These are phyloP conservation scores for Uropetala carovei DNA, from an alignment of 2,888 invertebrate genomes.

Conservation along the genomic window DNA sequence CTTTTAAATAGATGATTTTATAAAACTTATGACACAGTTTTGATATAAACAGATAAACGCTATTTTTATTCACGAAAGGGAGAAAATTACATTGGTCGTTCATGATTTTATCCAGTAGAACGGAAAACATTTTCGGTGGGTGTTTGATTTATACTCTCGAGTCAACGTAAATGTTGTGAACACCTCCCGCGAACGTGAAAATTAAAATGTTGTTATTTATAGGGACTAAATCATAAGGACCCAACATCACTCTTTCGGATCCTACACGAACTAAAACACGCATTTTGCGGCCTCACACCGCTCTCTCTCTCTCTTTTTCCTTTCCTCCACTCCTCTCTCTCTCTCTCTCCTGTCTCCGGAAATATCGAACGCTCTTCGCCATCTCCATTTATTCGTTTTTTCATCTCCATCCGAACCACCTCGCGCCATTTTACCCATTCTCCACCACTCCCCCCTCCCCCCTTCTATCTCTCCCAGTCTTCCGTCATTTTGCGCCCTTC, in stretches of 20 bases:
- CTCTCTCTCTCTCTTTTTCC: neutral
- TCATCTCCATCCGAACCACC: neutral
- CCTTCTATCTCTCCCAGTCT: slow-evolving; percentile 25
- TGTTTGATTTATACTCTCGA: neutral
- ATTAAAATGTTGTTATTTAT: slow-evolving; percentile 35
- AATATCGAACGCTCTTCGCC: slow-evolving; percentile 45
- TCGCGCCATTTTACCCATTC: neutral
- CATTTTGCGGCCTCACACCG: neutral
- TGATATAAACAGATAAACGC: neutral
- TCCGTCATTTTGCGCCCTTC: slow-evolving; percentile 46
- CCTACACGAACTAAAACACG: slow-evolving; percentile 42
- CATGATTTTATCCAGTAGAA: neutral
- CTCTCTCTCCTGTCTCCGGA: slow-evolving; percentile 47
- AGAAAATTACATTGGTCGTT: neutral
- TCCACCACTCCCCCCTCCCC: neutral
- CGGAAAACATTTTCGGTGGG: neutral
- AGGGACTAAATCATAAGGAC: slow-evolving; percentile 41
- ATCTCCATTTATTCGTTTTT: slow-evolving; percentile 58
- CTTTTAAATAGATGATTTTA: no score
- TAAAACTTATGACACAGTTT: neutral
- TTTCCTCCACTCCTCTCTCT: neutral
- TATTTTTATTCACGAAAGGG: neutral
- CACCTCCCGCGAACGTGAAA: neutral
- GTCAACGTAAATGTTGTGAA: neutral
- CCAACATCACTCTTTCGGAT: slow-evolving; percentile 12